A percentile compares a stretch with the other conserved stretches of the same genome.
Evolutionary conservation across 2,113 vertebrate species (phyloP).

Genomic region (Hippocampus barbouri): DNA sequence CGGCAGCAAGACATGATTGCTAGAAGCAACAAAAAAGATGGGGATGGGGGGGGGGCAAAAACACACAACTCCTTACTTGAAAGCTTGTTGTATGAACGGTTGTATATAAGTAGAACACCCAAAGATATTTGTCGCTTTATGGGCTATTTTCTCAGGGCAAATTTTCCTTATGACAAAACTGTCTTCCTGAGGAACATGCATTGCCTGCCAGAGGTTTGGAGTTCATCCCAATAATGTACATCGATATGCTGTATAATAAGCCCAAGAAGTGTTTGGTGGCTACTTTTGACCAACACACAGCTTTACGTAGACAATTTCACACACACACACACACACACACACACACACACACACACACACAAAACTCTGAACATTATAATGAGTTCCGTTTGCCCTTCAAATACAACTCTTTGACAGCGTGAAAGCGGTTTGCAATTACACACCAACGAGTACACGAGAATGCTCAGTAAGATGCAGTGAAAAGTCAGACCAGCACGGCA

Average conservation of each 20-base stretch:
- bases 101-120: too few relatives aligned
- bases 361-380: not conserved
- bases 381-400: not conserved
- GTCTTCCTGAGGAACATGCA: not conserved
- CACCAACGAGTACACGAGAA: slow-evolving; percentile 1
- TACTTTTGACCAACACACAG: not conserved
- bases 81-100: too few relatives aligned
- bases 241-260: not conserved
- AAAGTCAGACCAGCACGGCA: slow-evolving; percentile 10
- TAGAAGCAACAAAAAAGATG: too few relatives aligned
- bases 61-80: too few relatives aligned
- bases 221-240: not conserved
- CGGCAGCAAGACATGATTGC: too few relatives aligned
- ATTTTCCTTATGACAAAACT: not conserved
- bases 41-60: too few relatives aligned
- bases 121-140: too few relatives aligned
- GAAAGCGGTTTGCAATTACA: slow-evolving; percentile 1
- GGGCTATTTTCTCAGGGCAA: not conserved
- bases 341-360: not conserved
- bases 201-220: not conserved
- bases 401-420: not conserved
- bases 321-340: not conserved
- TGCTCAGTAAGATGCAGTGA: slow-evolving; percentile 19
- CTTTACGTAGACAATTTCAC: not conserved
- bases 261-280: not conserved